A percentile compares a stretch with the other conserved stretches of the same genome.
Evolutionary conservation across 2,113 vertebrate species (phyloP).

Genomic region (Cacatua alba): DNA sequence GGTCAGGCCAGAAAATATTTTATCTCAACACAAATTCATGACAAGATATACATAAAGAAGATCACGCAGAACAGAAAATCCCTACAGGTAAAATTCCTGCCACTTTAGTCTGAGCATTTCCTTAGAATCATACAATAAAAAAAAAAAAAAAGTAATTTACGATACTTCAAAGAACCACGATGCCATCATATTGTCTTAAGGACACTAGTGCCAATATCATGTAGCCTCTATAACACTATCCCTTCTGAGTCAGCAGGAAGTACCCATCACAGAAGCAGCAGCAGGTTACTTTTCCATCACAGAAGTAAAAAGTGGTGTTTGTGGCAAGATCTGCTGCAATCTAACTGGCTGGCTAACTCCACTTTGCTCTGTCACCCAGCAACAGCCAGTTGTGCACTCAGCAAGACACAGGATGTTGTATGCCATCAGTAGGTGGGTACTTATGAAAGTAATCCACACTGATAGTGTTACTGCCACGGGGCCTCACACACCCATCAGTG

Average conservation of each 20-base stretch:
- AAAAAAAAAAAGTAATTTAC: not conserved
- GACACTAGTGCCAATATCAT: not conserved
- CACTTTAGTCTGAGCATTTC: not conserved
- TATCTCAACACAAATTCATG: not conserved
- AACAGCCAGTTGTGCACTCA: not conserved
- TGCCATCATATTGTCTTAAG: not conserved
- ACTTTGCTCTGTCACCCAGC: not conserved
- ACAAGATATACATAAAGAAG: not conserved
- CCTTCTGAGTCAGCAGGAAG: not conserved
- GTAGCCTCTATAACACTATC: not conserved
- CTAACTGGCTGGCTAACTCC: not conserved
- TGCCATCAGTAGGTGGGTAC: not conserved
- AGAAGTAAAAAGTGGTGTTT: not conserved
- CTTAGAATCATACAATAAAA: not conserved
- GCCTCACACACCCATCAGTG: not conserved
- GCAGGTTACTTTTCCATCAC: not conserved
- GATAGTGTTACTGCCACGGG: not conserved
- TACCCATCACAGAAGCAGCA: not conserved
- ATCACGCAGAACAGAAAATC: not conserved
- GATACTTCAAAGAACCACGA: not conserved
- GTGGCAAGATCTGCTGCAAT: not conserved
- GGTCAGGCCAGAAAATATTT: not conserved
- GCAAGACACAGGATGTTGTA: not conserved
- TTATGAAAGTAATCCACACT: not conserved
- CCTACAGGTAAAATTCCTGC: not conserved